These are phyloP conservation scores for Urocyon cinereoargenteus DNA, from an alignment of 2,797 vertebrate genomes.

Conservation along the genomic window DNA sequence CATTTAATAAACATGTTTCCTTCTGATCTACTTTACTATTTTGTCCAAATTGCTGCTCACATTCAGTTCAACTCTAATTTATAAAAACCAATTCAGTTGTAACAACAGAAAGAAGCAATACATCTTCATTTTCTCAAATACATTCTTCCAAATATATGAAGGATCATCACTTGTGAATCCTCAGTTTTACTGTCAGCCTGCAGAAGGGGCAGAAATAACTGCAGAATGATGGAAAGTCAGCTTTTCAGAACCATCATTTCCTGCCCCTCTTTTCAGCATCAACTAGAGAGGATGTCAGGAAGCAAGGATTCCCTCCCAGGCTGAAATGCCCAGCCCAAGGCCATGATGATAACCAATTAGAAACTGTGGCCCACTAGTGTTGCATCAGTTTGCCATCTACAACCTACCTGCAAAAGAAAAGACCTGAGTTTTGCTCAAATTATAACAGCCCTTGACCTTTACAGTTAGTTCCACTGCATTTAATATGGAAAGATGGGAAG, in stretches of 20 bases:
- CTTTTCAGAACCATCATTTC: background rate
- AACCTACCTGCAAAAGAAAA: conserved; percentile 41
- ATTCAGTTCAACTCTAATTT: conserved; percentile 19
- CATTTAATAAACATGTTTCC: conserved; percentile 26
- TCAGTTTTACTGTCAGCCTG: conserved; percentile 14
- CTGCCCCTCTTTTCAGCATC: conserved; percentile 12
- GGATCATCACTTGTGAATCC: background rate
- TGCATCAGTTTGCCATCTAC: background rate
- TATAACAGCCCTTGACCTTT: background rate
- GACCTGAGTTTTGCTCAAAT: conserved; percentile 18
- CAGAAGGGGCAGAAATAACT: conserved; percentile 28
- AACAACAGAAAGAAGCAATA: conserved; percentile 66
- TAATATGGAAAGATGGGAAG: background rate
- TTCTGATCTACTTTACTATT: conserved; percentile 14
- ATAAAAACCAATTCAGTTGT: conserved; percentile 38
- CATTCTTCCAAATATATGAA: background rate
- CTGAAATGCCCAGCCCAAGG: background rate
- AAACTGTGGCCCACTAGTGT: background rate
- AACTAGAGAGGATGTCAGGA: background rate
- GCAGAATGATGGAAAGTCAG: background rate
- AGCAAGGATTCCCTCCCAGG: conserved; percentile 3
- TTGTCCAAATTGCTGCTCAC: conserved; percentile 45
- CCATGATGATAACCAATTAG: background rate
- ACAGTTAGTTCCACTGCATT: background rate
- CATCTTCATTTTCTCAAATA: background rate